A percentile compares a stretch with the other conserved stretches of the same genome.
Conservation (phyloP, 2,797 vertebrate genomes). For the Rhinella marina region DNA sequence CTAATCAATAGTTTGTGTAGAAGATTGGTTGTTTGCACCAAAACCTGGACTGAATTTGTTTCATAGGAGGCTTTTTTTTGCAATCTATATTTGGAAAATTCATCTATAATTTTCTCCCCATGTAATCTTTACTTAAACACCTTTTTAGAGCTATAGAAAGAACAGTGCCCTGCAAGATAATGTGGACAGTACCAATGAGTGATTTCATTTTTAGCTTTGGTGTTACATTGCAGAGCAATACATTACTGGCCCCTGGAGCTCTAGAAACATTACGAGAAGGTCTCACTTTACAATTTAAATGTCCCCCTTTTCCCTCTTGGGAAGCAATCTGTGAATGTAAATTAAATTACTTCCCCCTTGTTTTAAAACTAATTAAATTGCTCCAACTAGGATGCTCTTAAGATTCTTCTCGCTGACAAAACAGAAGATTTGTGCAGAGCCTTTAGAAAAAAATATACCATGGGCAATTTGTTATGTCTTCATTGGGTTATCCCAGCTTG, state of each 20-base stretch:
- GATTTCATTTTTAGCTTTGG: slow-evolving; percentile 7
- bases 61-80: not conserved
- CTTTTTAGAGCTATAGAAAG: not conserved
- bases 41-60: slow-evolving; percentile 11
- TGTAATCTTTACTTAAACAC: not conserved
- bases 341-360: slow-evolving; percentile 54
- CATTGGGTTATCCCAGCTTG: not conserved
- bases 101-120: not conserved
- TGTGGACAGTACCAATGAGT: not conserved
- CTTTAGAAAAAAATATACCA: not conserved
- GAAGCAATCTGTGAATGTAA: slow-evolving; percentile 50
- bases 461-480: not conserved
- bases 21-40: slow-evolving; percentile 31
- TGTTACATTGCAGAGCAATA: slow-evolving; percentile 7
- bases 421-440: slow-evolving; percentile 22
- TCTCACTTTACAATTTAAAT: slow-evolving; percentile 46
- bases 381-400: slow-evolving; percentile 33
- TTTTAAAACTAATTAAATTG: slow-evolving; percentile 50
- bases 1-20: slow-evolving; percentile 41
- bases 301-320: slow-evolving; percentile 39
- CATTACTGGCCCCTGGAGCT: slow-evolving; percentile 20
- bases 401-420: slow-evolving; percentile 41
- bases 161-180: not conserved
- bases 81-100: not conserved
- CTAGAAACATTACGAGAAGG: slow-evolving; percentile 38